Percentiles rank a stretch among this genome's conserved stretches.
phyloP scores from a whole-genome alignment of 2,797 vertebrate species.

The Aulostomus chinensis region DNA sequence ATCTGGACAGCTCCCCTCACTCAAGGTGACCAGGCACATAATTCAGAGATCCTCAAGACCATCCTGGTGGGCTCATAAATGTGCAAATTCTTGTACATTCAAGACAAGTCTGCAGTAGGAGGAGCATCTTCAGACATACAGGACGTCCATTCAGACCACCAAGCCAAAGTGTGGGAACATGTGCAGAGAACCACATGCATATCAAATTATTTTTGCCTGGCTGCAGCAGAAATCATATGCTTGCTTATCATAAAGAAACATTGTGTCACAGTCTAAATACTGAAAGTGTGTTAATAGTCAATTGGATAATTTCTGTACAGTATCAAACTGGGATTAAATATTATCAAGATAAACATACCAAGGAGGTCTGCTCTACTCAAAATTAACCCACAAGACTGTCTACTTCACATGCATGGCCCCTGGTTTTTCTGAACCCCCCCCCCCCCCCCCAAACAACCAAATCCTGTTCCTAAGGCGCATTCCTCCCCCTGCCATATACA shows the following conservation, averaged over 20 bases:
- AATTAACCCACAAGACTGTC: conserved; percentile 40
- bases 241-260: conserved; percentile 50
- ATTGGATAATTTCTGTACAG: conserved; percentile 54
- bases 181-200: conserved; percentile 22
- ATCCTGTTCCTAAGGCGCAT: conserved; percentile 52
- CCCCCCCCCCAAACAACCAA: conserved; percentile 15
- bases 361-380: conserved; percentile 24
- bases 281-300: conserved; percentile 65
- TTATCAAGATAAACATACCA: conserved; percentile 24
- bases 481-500: conserved; percentile 60
- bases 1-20: conserved; percentile 60
- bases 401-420: conserved; percentile 30
- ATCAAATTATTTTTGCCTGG: conserved; percentile 40
- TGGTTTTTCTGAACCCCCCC: conserved; percentile 48
- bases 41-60: conserved; percentile 53
- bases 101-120: not conserved
- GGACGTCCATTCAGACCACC: conserved; percentile 23
- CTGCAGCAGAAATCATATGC: conserved; percentile 32
- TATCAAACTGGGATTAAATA: conserved; percentile 35
- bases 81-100: conserved; percentile 14
- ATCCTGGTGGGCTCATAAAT: conserved; percentile 38
- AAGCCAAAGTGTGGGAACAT: conserved; percentile 1
- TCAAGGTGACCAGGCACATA: conserved; percentile 78
- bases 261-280: conserved; percentile 58
- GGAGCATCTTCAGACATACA: conserved; percentile 13